These are phyloP conservation scores for Monopis laevigella DNA, from an alignment of 2,888 invertebrate species.

Conservation along the genomic window DNA sequence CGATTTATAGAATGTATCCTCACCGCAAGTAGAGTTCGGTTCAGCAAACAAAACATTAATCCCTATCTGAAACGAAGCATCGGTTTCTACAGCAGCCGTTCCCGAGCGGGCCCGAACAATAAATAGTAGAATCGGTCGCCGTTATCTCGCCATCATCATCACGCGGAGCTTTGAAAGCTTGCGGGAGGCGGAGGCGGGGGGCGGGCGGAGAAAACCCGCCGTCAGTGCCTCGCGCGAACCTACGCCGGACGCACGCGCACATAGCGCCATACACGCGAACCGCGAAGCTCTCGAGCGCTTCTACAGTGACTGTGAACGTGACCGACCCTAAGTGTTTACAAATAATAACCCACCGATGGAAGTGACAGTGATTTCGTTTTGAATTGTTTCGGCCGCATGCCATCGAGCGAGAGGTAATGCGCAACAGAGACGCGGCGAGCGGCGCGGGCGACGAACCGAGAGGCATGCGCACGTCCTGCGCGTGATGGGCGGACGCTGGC, in stretches of 20 bases:
- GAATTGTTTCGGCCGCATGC: conserved; percentile 41
- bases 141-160: conserved; percentile 63
- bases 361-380: conserved; percentile 51
- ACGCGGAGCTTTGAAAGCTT: conserved; percentile 57
- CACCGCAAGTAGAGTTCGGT: conserved; percentile 9
- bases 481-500: conserved; percentile 43
- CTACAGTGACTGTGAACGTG: conserved; percentile 13
- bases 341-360: not conserved
- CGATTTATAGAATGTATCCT: conserved; percentile 3
- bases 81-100: conserved; percentile 6
- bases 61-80: conserved; percentile 9
- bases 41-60: conserved; percentile 11
- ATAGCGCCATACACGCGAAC: conserved; percentile 24
- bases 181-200: conserved; percentile 37
- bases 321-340: conserved; percentile 1
- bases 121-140: conserved; percentile 60
- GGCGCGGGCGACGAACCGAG: conserved; percentile 11
- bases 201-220: conserved; percentile 50
- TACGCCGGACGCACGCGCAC: conserved; percentile 41
- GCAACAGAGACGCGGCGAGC: conserved; percentile 6
- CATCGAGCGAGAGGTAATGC: conserved; percentile 17
- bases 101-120: conserved; percentile 35
- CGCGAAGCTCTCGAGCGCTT: conserved; percentile 21
- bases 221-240: conserved; percentile 54
- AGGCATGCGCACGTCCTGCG: conserved; percentile 23